Base-by-base conservation (phyloP, 2,888 invertebrate genomes). In the Blastobasis lacticolella region DNA sequence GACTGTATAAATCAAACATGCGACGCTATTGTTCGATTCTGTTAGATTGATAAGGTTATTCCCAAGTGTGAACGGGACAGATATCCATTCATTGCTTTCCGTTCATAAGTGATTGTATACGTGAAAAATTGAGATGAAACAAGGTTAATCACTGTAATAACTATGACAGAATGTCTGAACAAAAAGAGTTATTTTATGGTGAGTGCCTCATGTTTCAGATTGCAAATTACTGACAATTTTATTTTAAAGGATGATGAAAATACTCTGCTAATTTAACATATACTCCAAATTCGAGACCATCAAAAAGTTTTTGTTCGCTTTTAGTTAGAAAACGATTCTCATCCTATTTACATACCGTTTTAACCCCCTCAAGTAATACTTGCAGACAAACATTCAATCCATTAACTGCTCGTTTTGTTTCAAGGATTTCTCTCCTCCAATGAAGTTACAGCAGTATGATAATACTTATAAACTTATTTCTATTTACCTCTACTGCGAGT, bases 1-100 rank as follows among this genome's bases (percentile, higher is more conserved):
- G 88, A 84, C 78, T 85, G 80, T 83, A 86, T 87, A 88, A 88
- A 88, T 88, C 88, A 87, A 86, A 88, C 84, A 86, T 81, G 85
- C 81, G 84, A 81, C 75, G 80, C 87, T 88, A 84, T 87, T 87
- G 86, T 88, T 88, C 86, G 88, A 88, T 85, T 87, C 85, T 75
- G 85, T 81, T 83, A 84, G 85, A 88, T 88, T 88, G 88, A 88
- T 87, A 84, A 85, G 83, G 81, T 81, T 82, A 81, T 81, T 78
- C 83, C 78, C 77, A 73, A 83, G 88, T 84, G 88, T 81, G 85
- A 88, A 84, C 73, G 88, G 74, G 88, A 87, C 73, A 79, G 86
- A 81, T 80, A 83, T 78, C 66, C 74, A 77, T 84, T 78, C 71
- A 78, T 69, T 70, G 76, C 78, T 81, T 84, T 76, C 84, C 78